Conservation (phyloP, 35 echinoderm and acorn worm genomes). For the Holothuria glaberrima region DNA sequence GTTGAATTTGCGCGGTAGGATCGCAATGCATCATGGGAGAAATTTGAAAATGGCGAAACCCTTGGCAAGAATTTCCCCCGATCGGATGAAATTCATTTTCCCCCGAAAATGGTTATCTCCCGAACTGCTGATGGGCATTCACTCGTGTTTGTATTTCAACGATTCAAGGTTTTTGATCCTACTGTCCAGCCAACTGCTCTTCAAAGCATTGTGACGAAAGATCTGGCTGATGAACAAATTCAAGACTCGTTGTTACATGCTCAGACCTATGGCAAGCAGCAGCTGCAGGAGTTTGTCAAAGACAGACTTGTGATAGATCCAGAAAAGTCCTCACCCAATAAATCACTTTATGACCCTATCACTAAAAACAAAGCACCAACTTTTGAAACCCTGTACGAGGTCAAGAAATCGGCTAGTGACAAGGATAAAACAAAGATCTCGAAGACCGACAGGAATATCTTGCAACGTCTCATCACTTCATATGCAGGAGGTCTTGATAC, state of each 20-base stretch:
- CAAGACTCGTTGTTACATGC: conserved; percentile 61
- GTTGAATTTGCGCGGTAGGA: too few species aligned
- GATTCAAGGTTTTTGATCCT: conserved; percentile 21
- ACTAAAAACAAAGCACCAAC: conserved; percentile 11
- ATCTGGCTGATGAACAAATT: conserved; percentile 42
- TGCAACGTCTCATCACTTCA: too few species aligned
- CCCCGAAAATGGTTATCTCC: too few species aligned
- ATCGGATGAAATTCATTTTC: too few species aligned
- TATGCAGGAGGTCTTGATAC: conserved; percentile 17
- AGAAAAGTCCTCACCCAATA: neutral
- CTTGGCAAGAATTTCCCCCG: too few species aligned
- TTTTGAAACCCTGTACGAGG: conserved; percentile 19
- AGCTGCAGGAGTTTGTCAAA: conserved; percentile 42
- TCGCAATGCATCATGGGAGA: too few species aligned
- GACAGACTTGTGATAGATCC: neutral
- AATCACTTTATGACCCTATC: neutral
- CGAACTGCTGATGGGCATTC: too few species aligned
- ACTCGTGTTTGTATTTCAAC: conserved; percentile 43
- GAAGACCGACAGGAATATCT: too few species aligned
- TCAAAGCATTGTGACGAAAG: conserved; percentile 59
- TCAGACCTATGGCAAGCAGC: conserved; percentile 4
- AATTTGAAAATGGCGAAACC: too few species aligned
- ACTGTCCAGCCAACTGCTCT: neutral
- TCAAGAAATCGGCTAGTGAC: too few species aligned
- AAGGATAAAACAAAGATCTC: too few species aligned